Percentiles rank a stretch among this genome's conserved stretches.
These are phyloP conservation scores for Ceratitis capitata DNA, from an alignment of 1,140 invertebrate genomes.

Conservation along the genomic window DNA sequence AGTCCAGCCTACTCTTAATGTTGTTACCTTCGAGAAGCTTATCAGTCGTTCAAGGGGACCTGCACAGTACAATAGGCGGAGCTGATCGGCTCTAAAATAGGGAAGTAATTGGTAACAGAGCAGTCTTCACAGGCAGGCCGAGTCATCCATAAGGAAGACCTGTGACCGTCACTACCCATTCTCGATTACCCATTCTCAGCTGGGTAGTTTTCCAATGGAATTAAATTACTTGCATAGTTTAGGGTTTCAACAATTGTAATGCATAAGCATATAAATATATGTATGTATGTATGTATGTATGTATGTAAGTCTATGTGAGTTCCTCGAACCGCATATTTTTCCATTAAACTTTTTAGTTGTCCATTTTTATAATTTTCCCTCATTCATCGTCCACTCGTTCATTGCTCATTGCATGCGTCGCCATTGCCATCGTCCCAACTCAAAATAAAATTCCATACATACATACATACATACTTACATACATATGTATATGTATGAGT, in stretches of 20 bases:
- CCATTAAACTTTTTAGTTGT: constrained; percentile 23
- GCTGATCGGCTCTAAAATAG: no score
- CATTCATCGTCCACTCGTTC: background rate
- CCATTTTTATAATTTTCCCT: constrained; percentile 5
- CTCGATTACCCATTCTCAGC: no score
- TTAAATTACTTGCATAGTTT: background rate
- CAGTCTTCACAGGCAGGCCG: no score
- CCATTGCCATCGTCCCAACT: background rate
- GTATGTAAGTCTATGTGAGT: background rate
- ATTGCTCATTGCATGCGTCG: background rate
- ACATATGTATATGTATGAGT: background rate
- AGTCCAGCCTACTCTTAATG: no score
- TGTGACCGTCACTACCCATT: no score
- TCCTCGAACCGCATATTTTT: background rate
- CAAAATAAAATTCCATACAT: background rate
- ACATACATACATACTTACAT: background rate
- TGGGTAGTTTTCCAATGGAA: no score
- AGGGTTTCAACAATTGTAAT: background rate
- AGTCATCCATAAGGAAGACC: no score
- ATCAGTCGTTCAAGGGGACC: no score
- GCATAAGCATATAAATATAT: background rate
- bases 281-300: background rate
- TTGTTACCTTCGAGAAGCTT: no score
- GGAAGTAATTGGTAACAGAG: no score
- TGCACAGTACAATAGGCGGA: no score